Base-by-base conservation (phyloP, 2,797 vertebrate genomes). In the Syngnathus rostellatus region DNA sequence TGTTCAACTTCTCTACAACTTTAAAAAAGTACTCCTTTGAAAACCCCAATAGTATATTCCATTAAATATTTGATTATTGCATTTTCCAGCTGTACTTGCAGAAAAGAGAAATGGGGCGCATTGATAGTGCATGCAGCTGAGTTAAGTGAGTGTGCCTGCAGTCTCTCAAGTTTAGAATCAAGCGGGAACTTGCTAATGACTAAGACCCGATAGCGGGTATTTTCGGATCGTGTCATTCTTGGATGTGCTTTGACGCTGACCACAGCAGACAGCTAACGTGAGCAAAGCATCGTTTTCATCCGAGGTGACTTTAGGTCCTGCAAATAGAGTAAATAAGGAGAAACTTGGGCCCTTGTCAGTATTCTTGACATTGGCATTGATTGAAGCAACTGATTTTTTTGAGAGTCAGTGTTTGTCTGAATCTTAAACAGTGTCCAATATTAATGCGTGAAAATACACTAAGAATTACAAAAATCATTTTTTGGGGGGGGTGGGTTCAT, bases 81-180 rank as follows among this genome's bases (percentile, higher is more conserved):
- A 46, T 76, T 79, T 84, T 85, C 68, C 75, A 79, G 85, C 85
- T 85, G 77, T 82, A 86, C 76, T 85, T 84, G 85, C 84, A 89
- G 77, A 86, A 88, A 87, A 68, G 58, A 67, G 74, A 78, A 85
- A 73, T 72, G 77, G 70, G 71, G 66, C 64, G 9, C 78, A 77
- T 70, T 72, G 72, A 77, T 80, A 78, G 78, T 70, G 68, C 74
- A 72, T 76, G 72, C 69, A 69, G 72, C 45, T 73, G 80, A 82
- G 80, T 79, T 77, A 80, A 81, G 82, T 80, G 72, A 72, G 76
- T 72, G 80, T 79, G 70, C 11, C 46, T 48, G 64, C 74, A 80
- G 81, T 86, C 79, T 84, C 78, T 82, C 72, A 71, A n/a, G 74
- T 76, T 89, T 80, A 82, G 64, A 85, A 78, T 86, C 84, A 86